Evolutionary conservation across 2,797 vertebrate genomes (phyloP).

Genomic region (Okamejei kenojei): DNA sequence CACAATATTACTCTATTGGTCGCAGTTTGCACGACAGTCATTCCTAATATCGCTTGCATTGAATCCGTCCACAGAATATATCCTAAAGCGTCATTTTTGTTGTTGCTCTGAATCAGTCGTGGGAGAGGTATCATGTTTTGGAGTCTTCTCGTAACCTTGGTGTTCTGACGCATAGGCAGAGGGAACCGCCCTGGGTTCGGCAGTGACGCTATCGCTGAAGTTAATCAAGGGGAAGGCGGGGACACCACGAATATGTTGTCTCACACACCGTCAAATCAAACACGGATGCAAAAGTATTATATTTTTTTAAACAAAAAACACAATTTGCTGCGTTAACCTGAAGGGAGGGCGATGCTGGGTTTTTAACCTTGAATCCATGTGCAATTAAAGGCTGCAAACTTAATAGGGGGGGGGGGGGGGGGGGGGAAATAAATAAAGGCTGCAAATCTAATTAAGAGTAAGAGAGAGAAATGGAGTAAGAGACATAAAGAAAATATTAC

Average conservation of each 20-base stretch:
- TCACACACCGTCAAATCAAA: neutral
- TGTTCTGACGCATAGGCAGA: neutral
- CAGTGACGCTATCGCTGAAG: neutral
- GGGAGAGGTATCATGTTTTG: neutral
- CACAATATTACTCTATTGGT: no score
- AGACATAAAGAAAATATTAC: no score
- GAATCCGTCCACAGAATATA: no score
- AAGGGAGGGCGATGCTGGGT: neutral
- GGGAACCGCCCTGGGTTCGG: neutral
- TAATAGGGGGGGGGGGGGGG: no score
- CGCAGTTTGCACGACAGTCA: no score
- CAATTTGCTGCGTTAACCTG: neutral
- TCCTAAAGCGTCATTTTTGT: neutral
- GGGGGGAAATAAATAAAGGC: no score
- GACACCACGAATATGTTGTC: neutral
- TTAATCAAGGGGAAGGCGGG: neutral
- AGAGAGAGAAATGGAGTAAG: no score
- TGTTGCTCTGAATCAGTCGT: neutral
- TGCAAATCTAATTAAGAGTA: no score
- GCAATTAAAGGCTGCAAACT: neutral
- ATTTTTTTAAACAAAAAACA: neutral
- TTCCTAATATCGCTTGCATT: no score
- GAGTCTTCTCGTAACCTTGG: neutral
- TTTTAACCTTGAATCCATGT: neutral
- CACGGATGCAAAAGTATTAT: neutral